phyloP scores from a whole-genome alignment of 2,113 vertebrate species.

The Elachura formosa region DNA sequence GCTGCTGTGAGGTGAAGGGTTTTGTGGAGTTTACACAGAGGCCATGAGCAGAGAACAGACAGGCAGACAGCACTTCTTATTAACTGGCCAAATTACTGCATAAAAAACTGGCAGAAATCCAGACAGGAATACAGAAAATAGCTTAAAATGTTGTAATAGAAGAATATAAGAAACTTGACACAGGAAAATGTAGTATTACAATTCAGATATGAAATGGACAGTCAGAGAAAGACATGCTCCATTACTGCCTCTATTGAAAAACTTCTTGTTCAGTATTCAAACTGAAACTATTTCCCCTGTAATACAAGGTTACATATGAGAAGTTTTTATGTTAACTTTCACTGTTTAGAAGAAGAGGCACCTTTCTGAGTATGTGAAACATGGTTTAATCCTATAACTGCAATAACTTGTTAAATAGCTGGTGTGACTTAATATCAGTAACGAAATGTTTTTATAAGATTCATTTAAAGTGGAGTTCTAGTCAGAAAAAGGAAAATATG shows the following conservation, averaged over 20 bases:
- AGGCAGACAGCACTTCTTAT: not conserved
- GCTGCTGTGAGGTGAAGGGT: not conserved
- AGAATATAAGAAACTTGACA: not conserved
- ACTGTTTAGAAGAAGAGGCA: not conserved
- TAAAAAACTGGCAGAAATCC: not conserved
- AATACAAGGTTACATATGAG: not conserved
- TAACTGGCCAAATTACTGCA: not conserved
- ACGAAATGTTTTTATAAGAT: not conserved
- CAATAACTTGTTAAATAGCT: not conserved
- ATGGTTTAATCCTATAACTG: not conserved
- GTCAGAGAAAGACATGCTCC: not conserved
- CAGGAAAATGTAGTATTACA: not conserved
- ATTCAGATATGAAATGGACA: not conserved
- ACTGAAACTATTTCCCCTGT: too few species aligned
- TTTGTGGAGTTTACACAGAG: not conserved
- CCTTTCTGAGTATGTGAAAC: not conserved
- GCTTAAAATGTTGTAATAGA: not conserved
- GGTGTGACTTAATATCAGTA: not conserved
- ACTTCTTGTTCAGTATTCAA: not conserved
- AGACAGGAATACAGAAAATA: not conserved
- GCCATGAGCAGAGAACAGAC: not conserved
- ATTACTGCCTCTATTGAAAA: not conserved
- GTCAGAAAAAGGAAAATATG: not conserved
- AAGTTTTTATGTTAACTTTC: not conserved
- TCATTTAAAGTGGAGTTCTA: not conserved